These are phyloP conservation scores for Anoplophora glabripennis DNA, from an alignment of 1,140 invertebrate species.

Conservation along the genomic window DNA sequence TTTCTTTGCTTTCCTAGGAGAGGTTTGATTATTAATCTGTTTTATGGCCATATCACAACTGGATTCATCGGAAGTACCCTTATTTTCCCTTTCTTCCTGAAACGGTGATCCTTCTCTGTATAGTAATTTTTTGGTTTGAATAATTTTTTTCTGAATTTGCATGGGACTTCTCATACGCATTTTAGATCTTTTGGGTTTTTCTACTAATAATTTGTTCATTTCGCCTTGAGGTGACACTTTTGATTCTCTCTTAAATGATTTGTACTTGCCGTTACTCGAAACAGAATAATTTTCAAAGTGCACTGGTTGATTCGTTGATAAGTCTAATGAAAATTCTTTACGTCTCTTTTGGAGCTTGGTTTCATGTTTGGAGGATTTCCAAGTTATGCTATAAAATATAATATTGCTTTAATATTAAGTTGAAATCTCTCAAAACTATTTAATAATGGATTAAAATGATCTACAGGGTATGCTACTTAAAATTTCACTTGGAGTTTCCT, in stretches of 20 bases:
- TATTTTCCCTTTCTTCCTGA: constrained; percentile 14
- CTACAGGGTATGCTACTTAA: too few relatives aligned
- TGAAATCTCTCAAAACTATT: background rate
- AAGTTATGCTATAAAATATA: constrained; percentile 29
- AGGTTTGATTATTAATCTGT: constrained; percentile 43
- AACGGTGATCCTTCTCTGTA: background rate
- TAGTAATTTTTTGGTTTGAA: constrained; percentile 34
- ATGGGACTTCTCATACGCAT: constrained; percentile 58
- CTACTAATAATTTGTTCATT: constrained; percentile 31
- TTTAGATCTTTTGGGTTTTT: constrained; percentile 51
- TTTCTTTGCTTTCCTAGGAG: constrained; percentile 57
- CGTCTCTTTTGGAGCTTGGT: constrained; percentile 58
- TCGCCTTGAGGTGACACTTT: constrained; percentile 49
- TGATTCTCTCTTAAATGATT: constrained; percentile 51
- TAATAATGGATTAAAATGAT: too few relatives aligned
- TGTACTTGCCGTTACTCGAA: constrained; percentile 51
- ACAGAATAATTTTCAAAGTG: constrained; percentile 48
- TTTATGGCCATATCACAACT: constrained; percentile 55
- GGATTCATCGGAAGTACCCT: constrained; percentile 61
- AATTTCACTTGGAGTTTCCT: too few relatives aligned
- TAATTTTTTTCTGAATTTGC: constrained; percentile 45
- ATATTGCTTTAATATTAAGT: background rate
- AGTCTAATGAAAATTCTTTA: constrained; percentile 66
- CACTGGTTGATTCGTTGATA: constrained; percentile 50
- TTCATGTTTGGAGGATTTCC: constrained; percentile 43